Evolutionary conservation across 1,140 invertebrate genomes (phyloP).

Genomic region (Stenopsyche tienmushanensis): DNA sequence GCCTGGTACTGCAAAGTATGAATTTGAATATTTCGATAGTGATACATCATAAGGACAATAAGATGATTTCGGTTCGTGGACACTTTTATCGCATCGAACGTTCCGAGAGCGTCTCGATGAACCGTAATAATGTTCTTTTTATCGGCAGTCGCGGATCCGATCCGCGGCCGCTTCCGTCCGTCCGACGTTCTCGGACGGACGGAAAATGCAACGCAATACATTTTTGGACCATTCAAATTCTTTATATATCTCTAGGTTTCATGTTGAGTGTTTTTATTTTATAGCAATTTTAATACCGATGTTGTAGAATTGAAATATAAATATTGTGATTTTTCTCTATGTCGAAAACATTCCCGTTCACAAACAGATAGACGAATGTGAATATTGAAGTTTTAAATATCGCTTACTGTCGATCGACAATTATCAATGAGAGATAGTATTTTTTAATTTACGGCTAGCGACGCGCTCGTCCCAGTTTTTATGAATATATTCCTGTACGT

Average conservation of each 20-base stretch:
- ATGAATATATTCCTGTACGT: no score
- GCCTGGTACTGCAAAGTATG: conserved; percentile 21
- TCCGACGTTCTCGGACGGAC: conserved; percentile 4
- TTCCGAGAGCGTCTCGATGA: no score
- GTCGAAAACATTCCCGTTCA: no score
- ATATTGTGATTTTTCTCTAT: no score
- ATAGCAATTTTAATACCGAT: conserved; percentile 8
- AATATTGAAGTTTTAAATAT: no score
- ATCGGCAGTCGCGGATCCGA: conserved; percentile 7
- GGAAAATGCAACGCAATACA: conserved; percentile 40
- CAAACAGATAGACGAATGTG: no score
- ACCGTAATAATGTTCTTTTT: background rate
- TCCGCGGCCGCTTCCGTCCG: conserved; percentile 10
- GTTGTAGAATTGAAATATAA: background rate
- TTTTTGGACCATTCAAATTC: conserved; percentile 35
- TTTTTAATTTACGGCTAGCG: no score
- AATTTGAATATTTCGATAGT: conserved; percentile 18
- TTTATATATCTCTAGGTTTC: conserved; percentile 22
- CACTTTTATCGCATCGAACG: background rate
- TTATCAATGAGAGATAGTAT: no score
- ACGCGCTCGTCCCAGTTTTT: no score
- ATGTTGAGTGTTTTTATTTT: conserved; percentile 39
- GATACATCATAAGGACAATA: conserved; percentile 23
- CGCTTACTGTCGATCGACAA: no score
- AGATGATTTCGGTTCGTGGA: background rate